Evolutionary conservation across 1,140 invertebrate species (phyloP), one percentile per base, ranked within the genome.

Genomic region (Leguminivora glycinivorella): DNA sequence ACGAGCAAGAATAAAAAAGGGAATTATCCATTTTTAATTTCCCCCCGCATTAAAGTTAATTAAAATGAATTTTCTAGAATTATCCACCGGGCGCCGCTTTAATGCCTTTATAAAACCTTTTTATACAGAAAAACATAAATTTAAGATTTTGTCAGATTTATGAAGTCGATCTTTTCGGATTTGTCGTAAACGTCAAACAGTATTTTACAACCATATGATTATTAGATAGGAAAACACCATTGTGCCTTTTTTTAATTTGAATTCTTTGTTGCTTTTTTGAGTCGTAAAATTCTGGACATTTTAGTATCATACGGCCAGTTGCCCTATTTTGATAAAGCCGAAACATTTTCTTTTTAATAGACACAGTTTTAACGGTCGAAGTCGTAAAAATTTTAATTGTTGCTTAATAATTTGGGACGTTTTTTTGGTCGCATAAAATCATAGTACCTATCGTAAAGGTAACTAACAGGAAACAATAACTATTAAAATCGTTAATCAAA

Each of bases 141-240:
- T 85, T 78, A 69, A 79, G 72, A 75, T 83, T 81, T 75, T 85
- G 88, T 88, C 85, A 87, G 85, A 87, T 88, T 87, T 87, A 83
- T 85, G 84, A 82, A 84, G 81, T 88, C 84, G 79, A 78, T 76
- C 81, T 76, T 82, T 83, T 82, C 86, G 83, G 82, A 88, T 85
- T 86, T 83, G 81, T 87, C 84, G 81, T 90, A 85, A 90, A 89
- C 24, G 83, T 87, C 83, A 75, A 67, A 83, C 81, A 82, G 77
- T 84, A 84, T 83, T 90, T 85, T 85, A 87, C 70, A 74, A 79
- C 78, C 75, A 66, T 79, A 70, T 78, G 73, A 78, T 82, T 83
- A 82, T 85, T 82, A 82, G 70, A 58, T 66, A 60, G 70, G 69
- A 74, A 78, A 77, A 77, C 69, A 40, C 71, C 72, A 66, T 67